These are phyloP conservation scores for Burhinus bistriatus DNA, from an alignment of 2,113 vertebrate species.

Conservation along the genomic window DNA sequence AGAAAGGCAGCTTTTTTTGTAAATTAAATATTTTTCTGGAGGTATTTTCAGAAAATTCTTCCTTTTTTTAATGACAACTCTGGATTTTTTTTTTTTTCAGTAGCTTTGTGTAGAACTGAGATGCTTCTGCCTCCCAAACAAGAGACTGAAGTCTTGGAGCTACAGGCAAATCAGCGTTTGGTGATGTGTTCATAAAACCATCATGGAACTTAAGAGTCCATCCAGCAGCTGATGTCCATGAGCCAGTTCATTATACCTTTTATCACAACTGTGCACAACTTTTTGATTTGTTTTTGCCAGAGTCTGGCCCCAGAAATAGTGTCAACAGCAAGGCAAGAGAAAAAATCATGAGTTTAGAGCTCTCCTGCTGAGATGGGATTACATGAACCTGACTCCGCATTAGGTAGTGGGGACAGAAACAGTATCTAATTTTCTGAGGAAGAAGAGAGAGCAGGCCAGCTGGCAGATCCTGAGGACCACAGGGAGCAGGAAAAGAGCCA, in stretches of 20 bases:
- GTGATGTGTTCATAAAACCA: not conserved
- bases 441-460: conserved; percentile 27
- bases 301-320: not conserved
- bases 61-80: not conserved
- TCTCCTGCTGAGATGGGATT: conserved; percentile 9
- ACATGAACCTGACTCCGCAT: not conserved
- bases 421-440: conserved; percentile 34
- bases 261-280: not conserved
- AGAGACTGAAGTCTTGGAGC: not conserved
- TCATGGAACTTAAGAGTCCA: not conserved
- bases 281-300: not conserved
- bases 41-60: not conserved
- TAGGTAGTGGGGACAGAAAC: conserved; percentile 44
- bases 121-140: not conserved
- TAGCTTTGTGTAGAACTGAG: not conserved
- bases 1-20: not conserved
- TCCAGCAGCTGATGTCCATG: not conserved
- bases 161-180: not conserved
- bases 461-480: conserved; percentile 44
- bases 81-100: not conserved
- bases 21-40: not conserved
- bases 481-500: conserved; percentile 41
- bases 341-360: not conserved
- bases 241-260: not conserved
- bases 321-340: not conserved